A percentile compares a stretch with the other conserved stretches of the same genome.
phyloP scores from a whole-genome alignment of 30 jellyfish, hydroid and myxozoan genomes.

The Cassiopea xamachana region DNA sequence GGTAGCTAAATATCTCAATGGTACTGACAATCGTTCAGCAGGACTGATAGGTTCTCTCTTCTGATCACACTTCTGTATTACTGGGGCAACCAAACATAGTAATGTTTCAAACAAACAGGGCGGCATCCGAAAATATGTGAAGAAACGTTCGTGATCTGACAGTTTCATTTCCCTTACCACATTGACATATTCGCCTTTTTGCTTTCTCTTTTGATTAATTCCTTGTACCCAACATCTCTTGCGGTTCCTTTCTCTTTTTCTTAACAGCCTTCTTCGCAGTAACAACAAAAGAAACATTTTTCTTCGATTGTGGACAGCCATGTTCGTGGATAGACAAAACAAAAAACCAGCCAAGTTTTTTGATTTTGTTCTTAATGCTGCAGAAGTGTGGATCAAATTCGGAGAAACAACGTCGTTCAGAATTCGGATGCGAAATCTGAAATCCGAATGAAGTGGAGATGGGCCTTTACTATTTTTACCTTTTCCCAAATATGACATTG shows the following conservation, averaged over 20 bases:
- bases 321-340: neutral
- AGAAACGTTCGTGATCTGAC: slow-evolving; percentile 54
- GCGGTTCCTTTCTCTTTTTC: slow-evolving; percentile 29
- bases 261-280: slow-evolving; percentile 19
- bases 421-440: slow-evolving; percentile 37
- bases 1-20: slow-evolving; percentile 50
- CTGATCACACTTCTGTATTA: slow-evolving; percentile 7
- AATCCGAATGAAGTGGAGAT: slow-evolving; percentile 14
- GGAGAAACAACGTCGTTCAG: slow-evolving; percentile 51
- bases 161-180: slow-evolving; percentile 30
- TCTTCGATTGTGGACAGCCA: slow-evolving; percentile 37
- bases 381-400: slow-evolving; percentile 51
- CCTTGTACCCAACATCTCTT: slow-evolving; percentile 62
- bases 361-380: neutral
- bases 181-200: slow-evolving; percentile 35
- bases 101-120: slow-evolving; percentile 11
- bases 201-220: slow-evolving; percentile 49
- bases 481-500: neutral
- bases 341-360: slow-evolving; percentile 36
- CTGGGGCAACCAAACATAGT: slow-evolving; percentile 12
- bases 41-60: slow-evolving; percentile 26
- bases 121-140: slow-evolving; percentile 51
- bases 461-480: neutral
- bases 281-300: slow-evolving; percentile 22
- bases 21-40: slow-evolving; percentile 41